Conservation (phyloP, 2,797 vertebrate species). For the Molossus alvarezi region DNA sequence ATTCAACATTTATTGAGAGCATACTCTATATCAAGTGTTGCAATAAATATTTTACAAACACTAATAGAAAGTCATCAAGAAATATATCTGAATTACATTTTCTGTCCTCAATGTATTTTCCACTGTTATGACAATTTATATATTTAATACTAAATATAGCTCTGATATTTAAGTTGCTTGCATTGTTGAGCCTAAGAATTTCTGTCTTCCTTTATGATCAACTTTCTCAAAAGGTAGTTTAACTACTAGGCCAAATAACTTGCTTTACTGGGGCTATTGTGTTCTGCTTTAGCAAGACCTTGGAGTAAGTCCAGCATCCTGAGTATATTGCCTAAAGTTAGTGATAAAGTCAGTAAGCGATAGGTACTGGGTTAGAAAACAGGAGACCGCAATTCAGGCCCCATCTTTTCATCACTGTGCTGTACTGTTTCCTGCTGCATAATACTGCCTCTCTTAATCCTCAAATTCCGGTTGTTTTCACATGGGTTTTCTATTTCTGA, state of each 20-base stretch:
- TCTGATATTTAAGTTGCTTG: conserved; percentile 10
- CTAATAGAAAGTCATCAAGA: conserved; percentile 4
- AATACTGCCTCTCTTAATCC: neutral
- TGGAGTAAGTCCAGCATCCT: neutral
- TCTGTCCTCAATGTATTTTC: neutral
- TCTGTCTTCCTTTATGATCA: neutral
- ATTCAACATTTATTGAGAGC: neutral
- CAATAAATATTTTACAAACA: conserved; percentile 32
- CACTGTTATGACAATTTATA: neutral
- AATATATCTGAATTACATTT: neutral
- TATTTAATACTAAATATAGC: conserved; percentile 44
- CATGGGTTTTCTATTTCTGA: neutral
- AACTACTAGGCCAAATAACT: neutral
- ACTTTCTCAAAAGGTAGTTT: neutral
- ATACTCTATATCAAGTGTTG: neutral
- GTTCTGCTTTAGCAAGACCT: conserved; percentile 12
- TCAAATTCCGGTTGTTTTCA: conserved; percentile 30
- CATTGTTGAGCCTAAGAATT: neutral
- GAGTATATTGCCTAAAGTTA: neutral
- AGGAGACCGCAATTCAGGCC: neutral
- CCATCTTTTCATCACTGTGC: neutral
- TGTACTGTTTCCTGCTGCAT: neutral
- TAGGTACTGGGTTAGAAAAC: neutral
- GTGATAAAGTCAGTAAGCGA: neutral
- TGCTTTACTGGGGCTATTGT: neutral